Evolutionary conservation across 1,140 invertebrate genomes (phyloP).

Genomic region (Charaxes varanes): DNA sequence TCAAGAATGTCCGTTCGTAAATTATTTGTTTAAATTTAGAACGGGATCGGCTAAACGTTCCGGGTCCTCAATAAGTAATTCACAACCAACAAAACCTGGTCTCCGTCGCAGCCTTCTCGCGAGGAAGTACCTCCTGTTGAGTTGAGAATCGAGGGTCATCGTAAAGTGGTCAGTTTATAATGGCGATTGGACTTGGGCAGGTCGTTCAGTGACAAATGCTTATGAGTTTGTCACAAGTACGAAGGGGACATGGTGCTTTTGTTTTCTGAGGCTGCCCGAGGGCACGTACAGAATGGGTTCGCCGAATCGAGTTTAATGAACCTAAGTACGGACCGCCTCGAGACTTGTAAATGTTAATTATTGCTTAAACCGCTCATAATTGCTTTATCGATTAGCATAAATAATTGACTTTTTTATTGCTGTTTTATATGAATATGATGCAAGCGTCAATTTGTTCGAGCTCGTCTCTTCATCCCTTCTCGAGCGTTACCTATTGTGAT

Average conservation of each 20-base stretch:
- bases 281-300: constrained; percentile 32
- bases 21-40: constrained; percentile 72
- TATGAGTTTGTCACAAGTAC: constrained; percentile 66
- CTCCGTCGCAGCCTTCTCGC: constrained; percentile 10
- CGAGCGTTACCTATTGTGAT: no score
- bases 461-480: no score
- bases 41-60: constrained; percentile 65
- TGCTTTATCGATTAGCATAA: no score
- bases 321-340: no score
- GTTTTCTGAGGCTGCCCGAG: constrained; percentile 31
- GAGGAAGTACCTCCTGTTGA: not conserved
- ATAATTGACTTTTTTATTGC: no score
- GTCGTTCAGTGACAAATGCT: constrained; percentile 65
- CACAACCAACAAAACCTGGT: constrained; percentile 31
- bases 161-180: constrained; percentile 35
- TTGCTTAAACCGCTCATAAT: no score
- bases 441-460: no score
- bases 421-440: no score
- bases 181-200: constrained; percentile 53
- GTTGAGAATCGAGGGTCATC: constrained; percentile 19
- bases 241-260: constrained; percentile 26
- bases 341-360: no score
- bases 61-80: constrained; percentile 68
- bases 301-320: constrained; percentile 38
- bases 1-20: constrained; percentile 64